A percentile compares a stretch with the other conserved stretches of the same genome.
Conservation (phyloP, 2,113 vertebrate species). For the Falcunculus frontatus region DNA sequence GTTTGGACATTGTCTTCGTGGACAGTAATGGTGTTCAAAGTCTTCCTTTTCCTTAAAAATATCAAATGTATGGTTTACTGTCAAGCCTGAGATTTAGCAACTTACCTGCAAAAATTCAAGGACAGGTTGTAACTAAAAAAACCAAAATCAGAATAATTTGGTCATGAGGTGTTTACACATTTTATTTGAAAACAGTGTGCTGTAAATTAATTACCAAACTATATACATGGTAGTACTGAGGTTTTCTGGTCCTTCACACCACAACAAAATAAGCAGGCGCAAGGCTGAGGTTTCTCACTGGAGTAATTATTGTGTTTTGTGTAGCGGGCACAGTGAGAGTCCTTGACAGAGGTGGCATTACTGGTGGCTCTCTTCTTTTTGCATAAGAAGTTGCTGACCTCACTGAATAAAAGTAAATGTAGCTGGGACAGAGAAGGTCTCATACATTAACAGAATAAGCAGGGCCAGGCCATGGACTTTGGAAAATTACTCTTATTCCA, state of each 20-base stretch:
- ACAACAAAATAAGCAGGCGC: background rate
- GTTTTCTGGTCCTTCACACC: background rate
- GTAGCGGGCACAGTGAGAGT: background rate
- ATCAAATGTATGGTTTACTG: background rate
- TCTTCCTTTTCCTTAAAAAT: background rate
- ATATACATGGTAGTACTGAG: background rate
- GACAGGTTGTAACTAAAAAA: background rate
- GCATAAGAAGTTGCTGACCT: background rate
- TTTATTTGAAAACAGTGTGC: constrained; percentile 37
- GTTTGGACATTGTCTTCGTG: background rate
- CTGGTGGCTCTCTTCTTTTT: background rate
- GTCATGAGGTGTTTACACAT: background rate
- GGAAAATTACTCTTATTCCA: constrained; percentile 10
- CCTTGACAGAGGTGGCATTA: background rate
- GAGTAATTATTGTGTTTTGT: background rate
- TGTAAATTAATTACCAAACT: background rate
- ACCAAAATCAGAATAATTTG: background rate
- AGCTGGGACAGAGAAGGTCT: background rate
- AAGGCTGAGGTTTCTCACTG: background rate
- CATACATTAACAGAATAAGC: background rate
- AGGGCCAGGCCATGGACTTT: background rate
- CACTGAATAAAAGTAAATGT: background rate
- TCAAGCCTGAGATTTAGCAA: background rate
- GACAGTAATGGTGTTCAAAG: background rate
- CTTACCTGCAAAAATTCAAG: background rate